Percentiles rank a stretch among this genome's conserved stretches.
Conservation (phyloP, 2,797 vertebrate species). For the Varecia variegata region DNA sequence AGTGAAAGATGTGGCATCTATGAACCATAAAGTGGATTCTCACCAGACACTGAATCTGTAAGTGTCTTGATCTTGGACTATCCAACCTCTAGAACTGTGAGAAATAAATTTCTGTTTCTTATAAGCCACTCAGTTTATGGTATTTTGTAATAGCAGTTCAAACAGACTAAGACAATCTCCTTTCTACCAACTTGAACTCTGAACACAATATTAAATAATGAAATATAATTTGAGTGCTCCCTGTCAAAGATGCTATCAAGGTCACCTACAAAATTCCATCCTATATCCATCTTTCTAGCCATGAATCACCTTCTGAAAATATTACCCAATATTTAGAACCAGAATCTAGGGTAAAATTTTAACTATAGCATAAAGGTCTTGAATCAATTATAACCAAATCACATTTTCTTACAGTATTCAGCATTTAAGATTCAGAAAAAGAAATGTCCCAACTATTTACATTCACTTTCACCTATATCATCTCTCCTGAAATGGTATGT, state of each 20-base stretch:
- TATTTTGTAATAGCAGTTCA: background rate
- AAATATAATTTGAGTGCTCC: background rate
- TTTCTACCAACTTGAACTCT: background rate
- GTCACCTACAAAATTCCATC: background rate
- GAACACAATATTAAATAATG: slow-evolving; percentile 34
- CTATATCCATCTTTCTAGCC: background rate
- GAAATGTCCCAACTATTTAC: background rate
- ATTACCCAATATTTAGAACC: background rate
- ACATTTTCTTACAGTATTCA: background rate
- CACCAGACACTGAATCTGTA: background rate
- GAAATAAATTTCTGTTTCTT: background rate
- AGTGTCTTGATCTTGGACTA: background rate
- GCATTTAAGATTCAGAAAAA: background rate
- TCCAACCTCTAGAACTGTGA: background rate
- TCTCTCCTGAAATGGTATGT: background rate
- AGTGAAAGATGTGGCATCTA: background rate
- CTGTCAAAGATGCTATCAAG: background rate
- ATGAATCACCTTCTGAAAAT: background rate
- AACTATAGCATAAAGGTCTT: background rate
- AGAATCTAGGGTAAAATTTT: background rate
- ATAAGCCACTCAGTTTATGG: background rate
- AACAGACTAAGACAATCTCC: background rate
- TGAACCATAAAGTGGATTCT: background rate
- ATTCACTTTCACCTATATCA: background rate
- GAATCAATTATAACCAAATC: background rate